Evolutionary conservation across 1,140 invertebrate species (phyloP).

Genomic region (Drosophila teissieri): DNA sequence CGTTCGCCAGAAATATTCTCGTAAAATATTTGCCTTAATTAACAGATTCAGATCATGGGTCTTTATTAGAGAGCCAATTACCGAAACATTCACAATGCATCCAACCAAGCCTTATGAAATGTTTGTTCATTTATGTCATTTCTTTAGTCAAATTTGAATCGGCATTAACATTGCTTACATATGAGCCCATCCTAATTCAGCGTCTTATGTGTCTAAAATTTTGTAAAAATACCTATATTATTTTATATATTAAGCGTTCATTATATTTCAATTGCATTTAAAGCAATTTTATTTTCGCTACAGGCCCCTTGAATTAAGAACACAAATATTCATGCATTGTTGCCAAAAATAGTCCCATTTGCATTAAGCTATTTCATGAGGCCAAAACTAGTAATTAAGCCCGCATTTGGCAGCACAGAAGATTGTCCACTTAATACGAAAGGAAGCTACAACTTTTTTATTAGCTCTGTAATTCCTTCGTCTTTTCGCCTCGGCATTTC

Average conservation of each 20-base stretch:
- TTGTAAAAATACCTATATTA: no score
- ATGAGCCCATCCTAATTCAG: no score
- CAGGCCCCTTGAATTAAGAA: conserved; percentile 39
- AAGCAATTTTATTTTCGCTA: conserved; percentile 1
- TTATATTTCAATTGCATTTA: background rate
- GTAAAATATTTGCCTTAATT: conserved; percentile 50
- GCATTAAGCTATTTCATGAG: conserved; percentile 14
- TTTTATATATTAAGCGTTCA: background rate
- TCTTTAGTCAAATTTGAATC: background rate
- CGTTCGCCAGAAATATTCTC: conserved; percentile 35
- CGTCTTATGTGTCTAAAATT: no score
- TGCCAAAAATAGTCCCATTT: conserved; percentile 33
- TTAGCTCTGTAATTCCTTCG: conserved; percentile 49
- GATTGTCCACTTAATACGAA: conserved; percentile 55
- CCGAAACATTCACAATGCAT: conserved; percentile 17
- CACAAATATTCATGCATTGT: conserved; percentile 15
- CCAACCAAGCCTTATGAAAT: conserved; percentile 5
- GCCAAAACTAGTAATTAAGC: conserved; percentile 44
- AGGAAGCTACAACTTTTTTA: conserved; percentile 59
- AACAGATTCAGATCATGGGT: conserved; percentile 48
- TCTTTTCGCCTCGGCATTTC: conserved; percentile 32
- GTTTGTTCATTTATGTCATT: background rate
- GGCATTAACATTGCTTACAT: no score
- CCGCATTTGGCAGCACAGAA: conserved; percentile 46
- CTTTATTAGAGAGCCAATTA: conserved; percentile 47